These are phyloP conservation scores for Ardeotis arabs DNA, from an alignment of 2,113 vertebrate genomes.

Conservation along the genomic window DNA sequence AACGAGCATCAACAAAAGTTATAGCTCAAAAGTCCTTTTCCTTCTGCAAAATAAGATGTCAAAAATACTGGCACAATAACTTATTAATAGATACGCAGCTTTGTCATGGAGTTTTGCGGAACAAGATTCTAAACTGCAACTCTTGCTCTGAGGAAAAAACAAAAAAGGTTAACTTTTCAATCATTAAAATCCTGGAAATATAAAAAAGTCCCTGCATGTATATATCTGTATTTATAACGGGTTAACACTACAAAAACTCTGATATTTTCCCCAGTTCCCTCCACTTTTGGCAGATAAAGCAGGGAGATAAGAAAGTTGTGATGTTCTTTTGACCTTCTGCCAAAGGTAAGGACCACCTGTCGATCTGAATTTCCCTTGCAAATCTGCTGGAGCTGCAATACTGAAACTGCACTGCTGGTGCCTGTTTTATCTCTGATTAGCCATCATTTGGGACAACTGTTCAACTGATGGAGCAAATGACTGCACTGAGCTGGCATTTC, in stretches of 20 bases:
- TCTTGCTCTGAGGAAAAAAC: not conserved
- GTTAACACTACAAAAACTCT: not conserved
- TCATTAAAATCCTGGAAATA: not conserved
- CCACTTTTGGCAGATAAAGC: not conserved
- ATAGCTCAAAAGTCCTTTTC: not conserved
- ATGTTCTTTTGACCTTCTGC: conserved; percentile 50
- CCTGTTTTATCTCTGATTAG: conserved; percentile 67
- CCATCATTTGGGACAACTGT: conserved; percentile 55
- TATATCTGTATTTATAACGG: not conserved
- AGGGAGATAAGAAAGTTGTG: conserved; percentile 14
- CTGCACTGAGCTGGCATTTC: conserved; percentile 52
- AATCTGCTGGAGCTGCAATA: conserved; percentile 48
- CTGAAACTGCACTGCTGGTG: conserved; percentile 56
- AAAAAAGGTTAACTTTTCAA: not conserved
- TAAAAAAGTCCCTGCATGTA: not conserved
- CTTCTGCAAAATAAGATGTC: not conserved
- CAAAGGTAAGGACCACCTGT: conserved; percentile 64
- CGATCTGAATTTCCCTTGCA: conserved; percentile 65
- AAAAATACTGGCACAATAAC: not conserved
- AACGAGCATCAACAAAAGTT: not conserved
- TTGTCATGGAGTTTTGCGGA: not conserved
- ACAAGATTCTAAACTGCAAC: not conserved
- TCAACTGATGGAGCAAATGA: conserved; percentile 48
- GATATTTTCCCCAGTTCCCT: not conserved
- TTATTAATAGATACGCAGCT: not conserved